Conservation (phyloP, 2,113 vertebrate species). For the Cochlearius cochlearius region DNA sequence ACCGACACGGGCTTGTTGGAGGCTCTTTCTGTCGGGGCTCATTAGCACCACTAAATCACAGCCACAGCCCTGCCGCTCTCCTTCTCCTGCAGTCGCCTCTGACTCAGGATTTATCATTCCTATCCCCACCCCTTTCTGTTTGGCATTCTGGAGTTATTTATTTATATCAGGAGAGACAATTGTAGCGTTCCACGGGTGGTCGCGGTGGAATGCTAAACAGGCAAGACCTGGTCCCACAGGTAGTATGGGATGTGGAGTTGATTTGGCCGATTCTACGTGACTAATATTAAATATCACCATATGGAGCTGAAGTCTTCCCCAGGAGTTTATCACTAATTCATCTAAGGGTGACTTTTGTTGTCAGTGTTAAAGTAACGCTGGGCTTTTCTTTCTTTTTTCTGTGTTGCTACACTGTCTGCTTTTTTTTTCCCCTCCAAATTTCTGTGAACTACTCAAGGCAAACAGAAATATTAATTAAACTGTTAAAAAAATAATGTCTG, state of each 20-base stretch:
- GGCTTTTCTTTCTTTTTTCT: constrained; percentile 3
- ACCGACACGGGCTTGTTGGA: not conserved
- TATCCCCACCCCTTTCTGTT: not conserved
- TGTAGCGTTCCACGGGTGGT: not conserved
- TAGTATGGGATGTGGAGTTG: not conserved
- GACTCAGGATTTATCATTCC: constrained; percentile 3
- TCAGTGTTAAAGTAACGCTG: constrained; percentile 7
- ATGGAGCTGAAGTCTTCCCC: constrained; percentile 14
- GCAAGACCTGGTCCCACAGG: not conserved
- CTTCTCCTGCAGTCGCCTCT: not conserved
- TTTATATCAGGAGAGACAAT: constrained; percentile 52
- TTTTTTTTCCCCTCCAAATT: not conserved
- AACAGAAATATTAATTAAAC: constrained; percentile 65
- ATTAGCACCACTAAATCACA: constrained; percentile 28
- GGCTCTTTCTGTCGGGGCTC: not conserved
- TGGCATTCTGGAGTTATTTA: constrained; percentile 59
- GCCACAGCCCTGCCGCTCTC: not conserved
- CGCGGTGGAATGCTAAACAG: constrained; percentile 29
- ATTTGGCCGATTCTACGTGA: not conserved
- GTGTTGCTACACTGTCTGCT: not conserved
- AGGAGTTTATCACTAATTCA: constrained; percentile 58
- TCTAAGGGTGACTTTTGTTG: constrained; percentile 50
- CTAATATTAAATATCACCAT: constrained; percentile 44
- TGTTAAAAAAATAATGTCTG: constrained; percentile 35
- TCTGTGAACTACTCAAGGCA: constrained; percentile 36